Evolutionary conservation across 1,140 invertebrate genomes (phyloP), one percentile per base, ranked within the genome.

Genomic region (Papilio machaon): DNA sequence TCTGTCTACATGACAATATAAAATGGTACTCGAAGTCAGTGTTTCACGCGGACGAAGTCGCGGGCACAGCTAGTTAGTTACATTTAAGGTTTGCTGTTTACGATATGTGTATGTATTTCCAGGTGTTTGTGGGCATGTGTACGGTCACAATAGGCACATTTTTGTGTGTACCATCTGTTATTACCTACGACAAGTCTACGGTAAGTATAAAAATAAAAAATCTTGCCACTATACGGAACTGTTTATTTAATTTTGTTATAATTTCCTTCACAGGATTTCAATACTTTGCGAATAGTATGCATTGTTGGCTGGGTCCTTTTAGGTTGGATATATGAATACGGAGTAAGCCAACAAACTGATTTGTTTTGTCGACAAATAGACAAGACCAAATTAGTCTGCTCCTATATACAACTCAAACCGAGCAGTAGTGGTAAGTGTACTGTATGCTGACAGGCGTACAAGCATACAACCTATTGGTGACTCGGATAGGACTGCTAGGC

Each of bases 341-440:
- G 75, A 19, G 43, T 82, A 1, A 82, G 77, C 23, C 60, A 81
- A 23, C 81, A 85, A 19, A 82, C 82, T 2, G 91, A 91, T 38
- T 82, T 88, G 30, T 88, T 90, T 81, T 64, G 83, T 15, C 81
- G 82, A 35, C 85, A 92, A 79, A 85, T 92, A 73, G 78, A 88
- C 19, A 85, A 86, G 52, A 90, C 87, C 0, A 90, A 86, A 81
- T 80, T 90, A 19, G 90, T 93, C 73, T 93, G 91, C 64, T 82
- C 86, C 2, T 91, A 89, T 35, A 87, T 89, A 79, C 87, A 88
- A 80, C 73, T 92, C 15, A 88, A 89, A 75, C 85, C 86, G 6
- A 82, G 58, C 19, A 82, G 82, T 54, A 79, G 86, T 70, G 81
- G 91, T 92, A 84, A 86, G 82, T 83, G 30, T 52, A 35, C 60